Evolutionary conservation across 2,113 vertebrate species (phyloP), one percentile per base, ranked within the genome.

Genomic region (Genyomyrus donnyi): DNA sequence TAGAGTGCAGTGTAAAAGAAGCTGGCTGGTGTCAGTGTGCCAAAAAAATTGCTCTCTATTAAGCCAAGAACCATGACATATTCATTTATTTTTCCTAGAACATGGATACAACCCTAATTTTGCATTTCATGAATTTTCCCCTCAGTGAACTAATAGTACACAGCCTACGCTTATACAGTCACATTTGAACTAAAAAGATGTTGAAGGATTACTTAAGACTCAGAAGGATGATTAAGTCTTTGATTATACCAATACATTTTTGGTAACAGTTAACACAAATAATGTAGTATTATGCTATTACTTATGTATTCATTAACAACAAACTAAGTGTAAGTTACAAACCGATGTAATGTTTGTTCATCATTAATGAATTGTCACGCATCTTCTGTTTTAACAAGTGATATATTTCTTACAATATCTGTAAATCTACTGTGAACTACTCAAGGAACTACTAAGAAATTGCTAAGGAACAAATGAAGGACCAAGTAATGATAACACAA

Each of bases 91-190:
- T 48, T 52, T 8, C 49, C n/a, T n/a, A 53, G 49, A 53, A 50
- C 49, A 53, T 15, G 85, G 13, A 19, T 31, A 53, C 27, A 27
- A 52, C n/a, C 53, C 49, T 19, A 31, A 53, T 87, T 87, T 35
- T 87, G n/a, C 49, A 53, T 87, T 52, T n/a, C n/a, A 39, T 48
- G 13, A 87, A 87, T 87, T 50, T 87, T 87, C 85, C 49, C 48
- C 85, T 48, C 7, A 53, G n/a, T 35, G 13, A 87, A 10, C 27
- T 87, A 35, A 53, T 53, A 87, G 24, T 50, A 10, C 85, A 52
- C 48, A 15, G 48, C 49, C 49, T 52, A n/a, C 17, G 11, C n/a
- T 85, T 24, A 52, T 46, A 50, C 85, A n/a, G 49, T 10, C n/a
- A 35, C 49, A 24, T 87, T 52, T 27, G 27, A 85, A 85, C 8